Base-by-base conservation (phyloP, 1,140 invertebrate species). In the Cydia strobilella region DNA sequence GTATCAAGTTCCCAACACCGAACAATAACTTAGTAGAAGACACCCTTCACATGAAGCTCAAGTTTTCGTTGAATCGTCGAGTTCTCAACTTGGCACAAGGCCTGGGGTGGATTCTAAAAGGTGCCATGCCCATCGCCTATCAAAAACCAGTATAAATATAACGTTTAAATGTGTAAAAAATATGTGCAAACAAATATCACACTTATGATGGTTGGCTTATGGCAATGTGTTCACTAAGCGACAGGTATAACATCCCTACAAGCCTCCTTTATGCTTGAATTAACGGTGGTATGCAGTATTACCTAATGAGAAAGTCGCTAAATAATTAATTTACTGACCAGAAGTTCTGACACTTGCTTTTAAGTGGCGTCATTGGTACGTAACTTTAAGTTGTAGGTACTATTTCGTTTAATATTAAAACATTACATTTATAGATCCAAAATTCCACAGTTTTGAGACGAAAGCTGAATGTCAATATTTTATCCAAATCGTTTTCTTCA, bases 1-100 rank as follows among this genome's bases (percentile, higher is more conserved):
- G 65, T 69, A 69, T 39, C 65, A 69, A 69, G 65, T 69, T 69
- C 6, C n/a, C 6, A 35, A 39, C 15, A 20, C 65, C 54, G 54
- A 42, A 69, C 65, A 69, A 35, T 69, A 69, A 69, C 65, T 69
- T 69, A 35, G 9, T 51, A 35, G 15, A 39, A 69, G 65, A 35
- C 65, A 35, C 31, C 31, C 27, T 69, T 39, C 25, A 69, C 65
- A 69, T 27, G 27, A 35, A 23, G 15, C 65, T 35, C 27, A 35
- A 69, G 65, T 69, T 69, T 66, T 27, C 31, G 35, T 39, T 39
- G 65, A 69, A 39, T 69, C 23, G 65, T 10, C 7, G 31, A 69
- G 65, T 69, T 69, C 18, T 35, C 65, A 35, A 69, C 31, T 35
- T 35, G 31, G 25, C 65, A 35, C 15, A 31, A 66, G 18, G 65